Evolutionary conservation across 2,888 invertebrate genomes (phyloP).

Genomic region (Platypus cylindrus): DNA sequence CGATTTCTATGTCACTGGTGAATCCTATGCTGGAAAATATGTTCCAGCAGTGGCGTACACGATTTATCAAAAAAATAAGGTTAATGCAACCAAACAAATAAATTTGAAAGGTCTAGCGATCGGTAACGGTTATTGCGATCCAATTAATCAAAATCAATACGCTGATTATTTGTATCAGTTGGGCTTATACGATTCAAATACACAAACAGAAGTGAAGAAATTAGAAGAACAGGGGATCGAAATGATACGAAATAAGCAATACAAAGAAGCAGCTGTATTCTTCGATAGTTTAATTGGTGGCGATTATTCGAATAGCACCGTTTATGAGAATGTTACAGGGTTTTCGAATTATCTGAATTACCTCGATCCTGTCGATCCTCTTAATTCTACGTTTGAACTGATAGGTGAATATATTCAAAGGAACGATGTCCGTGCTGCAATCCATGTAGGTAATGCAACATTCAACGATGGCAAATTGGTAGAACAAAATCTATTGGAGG

Average conservation of each 20-base stretch:
- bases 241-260: conserved; percentile 51
- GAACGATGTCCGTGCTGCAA: conserved; percentile 49
- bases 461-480: conserved; percentile 51
- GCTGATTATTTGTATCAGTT: conserved; percentile 69
- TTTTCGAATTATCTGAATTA: conserved; percentile 65
- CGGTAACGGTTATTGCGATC: conserved; percentile 72
- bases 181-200: conserved; percentile 55
- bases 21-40: conserved; percentile 75
- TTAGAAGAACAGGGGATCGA: conserved; percentile 40
- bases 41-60: conserved; percentile 65
- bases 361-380: conserved; percentile 45
- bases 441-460: conserved; percentile 73
- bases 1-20: conserved; percentile 79
- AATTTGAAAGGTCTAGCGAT: conserved; percentile 56
- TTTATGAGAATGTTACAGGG: conserved; percentile 63
- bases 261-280: conserved; percentile 53
- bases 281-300: conserved; percentile 61
- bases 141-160: conserved; percentile 61
- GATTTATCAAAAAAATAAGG: conserved; percentile 51
- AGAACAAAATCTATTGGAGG: conserved; percentile 54
- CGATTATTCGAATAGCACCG: conserved; percentile 46
- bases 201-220: conserved; percentile 33
- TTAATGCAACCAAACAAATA: conserved; percentile 45
- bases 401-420: conserved; percentile 52
- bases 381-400: conserved; percentile 35